Evolutionary conservation across 1,140 invertebrate genomes (phyloP), one percentile per base, ranked within the genome.

Genomic region (Drosophila prosaltans): DNA sequence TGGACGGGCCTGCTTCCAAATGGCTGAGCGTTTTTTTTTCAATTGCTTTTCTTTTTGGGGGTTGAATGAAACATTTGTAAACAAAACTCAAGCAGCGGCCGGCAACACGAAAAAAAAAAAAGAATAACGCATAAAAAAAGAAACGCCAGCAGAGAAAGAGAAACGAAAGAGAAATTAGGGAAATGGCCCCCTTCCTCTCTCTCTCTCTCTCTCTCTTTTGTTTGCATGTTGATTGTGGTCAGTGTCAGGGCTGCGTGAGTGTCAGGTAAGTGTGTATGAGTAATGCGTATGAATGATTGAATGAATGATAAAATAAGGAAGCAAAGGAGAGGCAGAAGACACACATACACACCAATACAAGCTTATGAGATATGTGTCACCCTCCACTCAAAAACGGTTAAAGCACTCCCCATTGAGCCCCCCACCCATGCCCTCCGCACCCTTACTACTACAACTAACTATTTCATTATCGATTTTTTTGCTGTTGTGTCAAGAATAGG

Each of bases 141-240:
- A 54, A 16, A 64, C 9, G 21, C 32, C 40, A 10, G 24, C 10
- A 73, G 51, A 30, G 51, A 24, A 26, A 62, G 39, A 30, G 24
- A 45, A n/a, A 26, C 45, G 45, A 72, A 24, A 70, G 72, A 74
- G 65, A 45, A 8, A n/a, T 39, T 41, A 62, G 68, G 59, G 55
- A 65, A 74, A 68, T 28, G 68, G 62, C n/a, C 69, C 36, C 32
- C 28, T 4, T 30, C 28, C 28, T 16, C 16, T 16, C 43, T 16
- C 58, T 65, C 32, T 16, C 32, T 16, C 21, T 28, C 30, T 55
- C 9, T 24, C 55, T n/a, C 21, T 59, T 16, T 28, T 2, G 32
- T 36, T 36, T 24, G 9, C 10, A 40, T 74, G 84, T 85, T 88
- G 86, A 72, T 76, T 86, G 82, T 88, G 83, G 83, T 88, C 83